Evolutionary conservation across 2,113 vertebrate genomes (phyloP).

Genomic region (Proterorhinus semilunaris): DNA sequence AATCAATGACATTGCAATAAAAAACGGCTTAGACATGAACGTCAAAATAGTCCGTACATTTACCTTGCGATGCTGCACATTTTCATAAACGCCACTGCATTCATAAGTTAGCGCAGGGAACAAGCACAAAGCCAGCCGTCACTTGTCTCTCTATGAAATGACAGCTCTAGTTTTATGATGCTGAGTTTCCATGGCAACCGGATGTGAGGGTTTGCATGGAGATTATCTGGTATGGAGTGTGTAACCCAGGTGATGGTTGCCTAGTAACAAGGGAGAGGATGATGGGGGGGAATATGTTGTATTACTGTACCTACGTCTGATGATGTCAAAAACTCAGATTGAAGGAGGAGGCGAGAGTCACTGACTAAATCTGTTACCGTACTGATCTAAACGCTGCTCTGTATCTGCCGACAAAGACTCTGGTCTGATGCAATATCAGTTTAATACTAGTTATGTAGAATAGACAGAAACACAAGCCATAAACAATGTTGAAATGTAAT

Average conservation of each 20-base stretch:
- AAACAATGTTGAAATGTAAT: too few species aligned
- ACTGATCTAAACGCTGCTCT: too few species aligned
- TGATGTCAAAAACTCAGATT: neutral
- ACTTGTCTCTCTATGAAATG: constrained; percentile 48
- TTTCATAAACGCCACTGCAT: constrained; percentile 11
- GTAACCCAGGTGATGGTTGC: constrained; percentile 78
- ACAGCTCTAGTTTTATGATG: constrained; percentile 30
- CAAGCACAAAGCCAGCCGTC: constrained; percentile 24
- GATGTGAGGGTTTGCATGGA: constrained; percentile 68
- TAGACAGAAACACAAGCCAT: too few species aligned
- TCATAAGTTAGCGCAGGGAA: constrained; percentile 5
- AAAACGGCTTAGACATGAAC: neutral
- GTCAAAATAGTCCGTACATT: constrained; percentile 5
- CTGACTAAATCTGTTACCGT: neutral
- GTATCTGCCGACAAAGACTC: too few species aligned
- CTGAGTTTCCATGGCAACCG: constrained; percentile 68
- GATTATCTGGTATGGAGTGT: constrained; percentile 66
- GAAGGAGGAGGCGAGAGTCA: neutral
- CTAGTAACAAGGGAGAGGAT: constrained; percentile 71
- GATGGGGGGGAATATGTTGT: constrained; percentile 25
- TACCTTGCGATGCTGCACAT: constrained; percentile 10
- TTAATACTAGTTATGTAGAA: too few species aligned
- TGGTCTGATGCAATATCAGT: too few species aligned
- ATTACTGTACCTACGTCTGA: neutral
- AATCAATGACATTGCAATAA: too few species aligned